These are phyloP conservation scores for Spisula solida DNA, from an alignment of 2,888 invertebrate species.

Conservation along the genomic window DNA sequence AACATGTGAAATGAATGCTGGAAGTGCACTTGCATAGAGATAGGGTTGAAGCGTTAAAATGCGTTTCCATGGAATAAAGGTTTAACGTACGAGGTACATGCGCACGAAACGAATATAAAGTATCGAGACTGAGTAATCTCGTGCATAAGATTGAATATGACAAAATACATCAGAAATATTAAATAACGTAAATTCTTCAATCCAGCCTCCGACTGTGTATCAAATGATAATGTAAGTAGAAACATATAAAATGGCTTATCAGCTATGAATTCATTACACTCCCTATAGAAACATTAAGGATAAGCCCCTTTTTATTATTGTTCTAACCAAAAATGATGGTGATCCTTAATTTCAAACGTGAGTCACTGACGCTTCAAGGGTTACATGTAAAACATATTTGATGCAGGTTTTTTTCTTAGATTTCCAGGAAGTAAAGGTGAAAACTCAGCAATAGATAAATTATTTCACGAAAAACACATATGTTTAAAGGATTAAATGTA, in stretches of 20 bases:
- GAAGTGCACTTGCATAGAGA: too few relatives aligned
- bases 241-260: constrained; percentile 4
- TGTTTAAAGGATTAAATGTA: constrained; percentile 7
- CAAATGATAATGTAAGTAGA: background rate
- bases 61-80: too few relatives aligned
- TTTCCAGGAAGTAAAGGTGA: background rate
- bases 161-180: background rate
- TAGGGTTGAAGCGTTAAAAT: too few relatives aligned
- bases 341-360: background rate
- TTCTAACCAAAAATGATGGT: background rate
- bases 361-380: background rate
- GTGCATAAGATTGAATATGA: background rate
- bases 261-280: constrained; percentile 14
- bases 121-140: too few relatives aligned
- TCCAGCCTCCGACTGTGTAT: background rate
- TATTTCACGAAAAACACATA: background rate
- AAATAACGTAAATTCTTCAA: background rate
- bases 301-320: background rate
- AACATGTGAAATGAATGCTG: too few relatives aligned
- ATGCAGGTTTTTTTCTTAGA: background rate
- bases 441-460: background rate
- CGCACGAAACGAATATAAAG: too few relatives aligned
- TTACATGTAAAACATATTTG: background rate
- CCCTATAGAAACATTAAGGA: background rate
- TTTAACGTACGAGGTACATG: too few relatives aligned